phyloP scores from a whole-genome alignment of 2,888 invertebrate genomes.

The Hemaris fuciformis region DNA sequence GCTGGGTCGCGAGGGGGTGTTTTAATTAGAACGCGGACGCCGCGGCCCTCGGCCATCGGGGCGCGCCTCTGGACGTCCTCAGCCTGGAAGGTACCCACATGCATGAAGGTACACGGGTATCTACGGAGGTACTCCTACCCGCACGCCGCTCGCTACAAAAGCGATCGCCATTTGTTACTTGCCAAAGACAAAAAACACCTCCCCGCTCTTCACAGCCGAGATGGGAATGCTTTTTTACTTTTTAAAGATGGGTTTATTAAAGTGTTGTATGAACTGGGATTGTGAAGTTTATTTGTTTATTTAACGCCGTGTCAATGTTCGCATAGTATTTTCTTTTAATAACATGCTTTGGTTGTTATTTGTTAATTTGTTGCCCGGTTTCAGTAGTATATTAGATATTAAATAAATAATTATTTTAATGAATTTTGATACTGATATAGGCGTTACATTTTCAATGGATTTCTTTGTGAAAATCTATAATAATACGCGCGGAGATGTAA shows the following conservation, averaged over 20 bases:
- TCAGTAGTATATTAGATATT: too few species aligned
- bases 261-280: background rate
- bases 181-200: slow-evolving; percentile 5
- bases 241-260: slow-evolving; percentile 5
- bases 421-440: too few species aligned
- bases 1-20: slow-evolving; percentile 49
- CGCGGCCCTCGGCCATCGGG: slow-evolving; percentile 56
- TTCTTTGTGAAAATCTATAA: too few species aligned
- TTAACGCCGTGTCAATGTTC: background rate
- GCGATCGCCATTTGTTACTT: slow-evolving; percentile 8
- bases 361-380: too few species aligned
- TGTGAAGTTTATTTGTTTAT: background rate
- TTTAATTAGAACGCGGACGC: slow-evolving; percentile 76
- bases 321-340: background rate
- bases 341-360: too few species aligned
- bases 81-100: slow-evolving; percentile 2
- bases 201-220: background rate
- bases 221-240: background rate
- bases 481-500: too few species aligned
- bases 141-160: slow-evolving; percentile 1
- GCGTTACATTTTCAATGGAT: too few species aligned
- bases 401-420: too few species aligned
- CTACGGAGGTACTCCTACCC: slow-evolving; percentile 3
- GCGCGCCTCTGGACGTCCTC: slow-evolving; percentile 14
- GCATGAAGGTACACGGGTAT: background rate